Base-by-base conservation (phyloP, 1,140 invertebrate species). In the Aphis gossypii region DNA sequence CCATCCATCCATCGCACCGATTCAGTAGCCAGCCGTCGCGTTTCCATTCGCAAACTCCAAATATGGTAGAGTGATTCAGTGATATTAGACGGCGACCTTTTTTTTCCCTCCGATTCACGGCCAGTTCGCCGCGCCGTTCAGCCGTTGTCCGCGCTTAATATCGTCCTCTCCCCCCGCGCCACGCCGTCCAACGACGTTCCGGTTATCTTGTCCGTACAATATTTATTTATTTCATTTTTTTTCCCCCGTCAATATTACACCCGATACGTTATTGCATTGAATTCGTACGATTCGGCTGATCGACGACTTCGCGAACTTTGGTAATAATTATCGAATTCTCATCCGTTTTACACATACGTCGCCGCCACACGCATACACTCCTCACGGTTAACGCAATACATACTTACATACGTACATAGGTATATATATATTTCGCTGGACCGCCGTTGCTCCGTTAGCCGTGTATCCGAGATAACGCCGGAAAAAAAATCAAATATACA, bases 41-140 rank as follows among this genome's bases (percentile, higher is more conserved):
- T 86, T 84, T 51, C 92, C 92, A 93, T 44, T 93, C 82, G 92
- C 92, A 84, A 93, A 86, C 48, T 14, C 92, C 92, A 86, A 93
- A 93, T 93, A 93, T 84, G 92, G 92, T 93, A 68, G 89, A 90
- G 89, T 68, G 89, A 90, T 68, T 44, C 44, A 90, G 89, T 68
- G 89, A 90, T 68, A 68, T 68, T 60, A 90, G 56, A 68, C 92
- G 82, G 92, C 21, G 82, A 25, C 84, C 54, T 90, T 54, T 89
- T 48, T 92, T 92, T 93, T 93, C 82, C 92, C 92, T 93, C 89
- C 56, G 54, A 90, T 89, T 89, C 89, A 68, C 54, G 89, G 89
- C 38, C 89, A 90, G 89, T 90, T 90, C 38, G 54, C 38, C 54
- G 54, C 60, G 38, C 89, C 14, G 25, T 90, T 44, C 38, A 68